phyloP scores from a whole-genome alignment of 1,140 invertebrate genomes.

The Drosophila bocqueti region DNA sequence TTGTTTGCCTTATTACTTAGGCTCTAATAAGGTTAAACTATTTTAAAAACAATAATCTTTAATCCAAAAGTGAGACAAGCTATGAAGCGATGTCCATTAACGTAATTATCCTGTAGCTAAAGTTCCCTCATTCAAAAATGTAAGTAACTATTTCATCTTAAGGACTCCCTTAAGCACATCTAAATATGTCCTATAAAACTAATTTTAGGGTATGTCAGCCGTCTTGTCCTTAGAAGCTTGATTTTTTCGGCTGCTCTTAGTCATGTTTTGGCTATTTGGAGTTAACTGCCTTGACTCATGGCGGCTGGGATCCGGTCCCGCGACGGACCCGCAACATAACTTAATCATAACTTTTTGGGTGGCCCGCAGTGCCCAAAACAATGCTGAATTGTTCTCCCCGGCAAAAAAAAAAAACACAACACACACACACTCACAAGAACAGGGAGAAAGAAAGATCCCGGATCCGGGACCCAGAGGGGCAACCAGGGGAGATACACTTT shows the following conservation, averaged over 20 bases:
- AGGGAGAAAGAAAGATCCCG: neutral
- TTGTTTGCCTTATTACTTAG: neutral
- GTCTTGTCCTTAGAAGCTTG: slow-evolving; percentile 2
- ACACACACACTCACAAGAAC: slow-evolving; percentile 30
- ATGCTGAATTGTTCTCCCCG: slow-evolving; percentile 74
- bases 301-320: slow-evolving; percentile 28
- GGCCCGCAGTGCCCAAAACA: slow-evolving; percentile 77
- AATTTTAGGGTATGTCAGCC: slow-evolving; percentile 8
- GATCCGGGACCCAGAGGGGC: neutral
- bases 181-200: neutral
- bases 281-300: slow-evolving; percentile 46
- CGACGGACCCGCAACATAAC: slow-evolving; percentile 59
- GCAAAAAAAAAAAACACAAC: slow-evolving; percentile 31
- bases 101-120: neutral
- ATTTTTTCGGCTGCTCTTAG: slow-evolving; percentile 53
- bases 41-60: neutral
- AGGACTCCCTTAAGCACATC: too few species aligned
- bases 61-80: too few species aligned
- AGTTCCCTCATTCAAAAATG: neutral
- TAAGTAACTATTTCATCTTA: neutral
- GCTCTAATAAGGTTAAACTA: neutral
- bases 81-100: neutral
- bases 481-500: slow-evolving; percentile 47
- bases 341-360: slow-evolving; percentile 85
- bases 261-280: slow-evolving; percentile 79